phyloP scores from a whole-genome alignment of 2,888 invertebrate species.

The Therioaphis trifolii region DNA sequence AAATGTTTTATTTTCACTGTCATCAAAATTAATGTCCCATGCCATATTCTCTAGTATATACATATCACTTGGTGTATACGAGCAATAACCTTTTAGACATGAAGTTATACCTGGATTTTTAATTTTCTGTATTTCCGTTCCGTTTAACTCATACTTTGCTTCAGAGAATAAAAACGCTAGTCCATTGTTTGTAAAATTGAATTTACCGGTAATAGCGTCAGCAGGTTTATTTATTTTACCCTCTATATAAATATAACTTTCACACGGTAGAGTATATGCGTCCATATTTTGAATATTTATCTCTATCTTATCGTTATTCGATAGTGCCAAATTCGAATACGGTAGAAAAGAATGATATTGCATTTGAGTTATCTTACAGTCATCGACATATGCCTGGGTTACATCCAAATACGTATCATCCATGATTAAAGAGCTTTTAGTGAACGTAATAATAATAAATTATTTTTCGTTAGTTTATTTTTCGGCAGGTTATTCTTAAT shows the following conservation, averaged over 20 bases:
- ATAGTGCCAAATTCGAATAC: neutral
- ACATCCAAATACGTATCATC: neutral
- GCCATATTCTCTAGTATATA: neutral
- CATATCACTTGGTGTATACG: neutral
- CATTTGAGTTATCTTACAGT: neutral
- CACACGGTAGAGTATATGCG: neutral
- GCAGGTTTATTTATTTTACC: neutral
- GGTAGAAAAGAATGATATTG: neutral
- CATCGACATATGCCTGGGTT: neutral
- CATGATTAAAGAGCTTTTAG: neutral
- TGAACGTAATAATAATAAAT: neutral
- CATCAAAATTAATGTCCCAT: neutral
- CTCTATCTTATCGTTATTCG: slow-evolving; percentile 6
- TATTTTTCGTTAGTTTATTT: neutral
- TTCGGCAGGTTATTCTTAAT: neutral
- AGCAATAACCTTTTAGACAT: neutral
- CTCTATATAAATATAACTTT: neutral
- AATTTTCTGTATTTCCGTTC: slow-evolving; percentile 1
- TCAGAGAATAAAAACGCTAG: slow-evolving; percentile 25
- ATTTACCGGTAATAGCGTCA: neutral
- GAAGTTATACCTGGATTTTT: neutral
- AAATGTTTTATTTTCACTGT: neutral
- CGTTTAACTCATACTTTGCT: slow-evolving; percentile 14
- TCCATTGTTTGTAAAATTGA: slow-evolving; percentile 4
- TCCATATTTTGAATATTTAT: slow-evolving; percentile 2